Percentiles rank a stretch among this genome's conserved stretches.
Evolutionary conservation across 2,797 vertebrate species (phyloP).

Genomic region (Picus viridis): DNA sequence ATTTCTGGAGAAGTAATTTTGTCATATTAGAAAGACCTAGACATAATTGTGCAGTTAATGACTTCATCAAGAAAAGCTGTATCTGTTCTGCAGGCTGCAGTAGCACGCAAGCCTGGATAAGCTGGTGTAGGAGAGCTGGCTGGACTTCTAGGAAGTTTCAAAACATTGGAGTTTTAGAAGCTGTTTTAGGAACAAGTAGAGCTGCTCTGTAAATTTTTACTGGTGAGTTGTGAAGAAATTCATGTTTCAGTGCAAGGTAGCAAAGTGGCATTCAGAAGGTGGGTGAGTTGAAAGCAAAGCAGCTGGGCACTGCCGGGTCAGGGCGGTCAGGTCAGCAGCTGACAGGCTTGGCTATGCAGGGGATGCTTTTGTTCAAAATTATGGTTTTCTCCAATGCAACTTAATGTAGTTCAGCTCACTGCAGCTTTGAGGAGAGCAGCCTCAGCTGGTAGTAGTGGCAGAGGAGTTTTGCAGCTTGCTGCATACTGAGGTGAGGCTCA

Average conservation of each 20-base stretch:
- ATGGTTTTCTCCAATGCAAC: neutral
- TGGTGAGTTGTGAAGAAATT: neutral
- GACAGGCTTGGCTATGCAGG: neutral
- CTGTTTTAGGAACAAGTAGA: neutral
- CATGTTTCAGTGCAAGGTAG: neutral
- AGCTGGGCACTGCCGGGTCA: neutral
- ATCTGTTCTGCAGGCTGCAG: neutral
- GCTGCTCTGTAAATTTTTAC: neutral
- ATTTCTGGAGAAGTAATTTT: conserved; percentile 9
- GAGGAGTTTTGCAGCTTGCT: neutral
- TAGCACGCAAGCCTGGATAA: neutral
- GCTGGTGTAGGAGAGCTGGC: neutral
- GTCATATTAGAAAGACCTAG: neutral
- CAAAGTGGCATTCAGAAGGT: neutral
- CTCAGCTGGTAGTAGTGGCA: neutral
- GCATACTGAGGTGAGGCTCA: fast-evolving
- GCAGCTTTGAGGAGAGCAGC: neutral
- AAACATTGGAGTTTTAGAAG: neutral
- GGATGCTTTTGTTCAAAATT: neutral
- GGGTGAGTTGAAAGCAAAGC: neutral
- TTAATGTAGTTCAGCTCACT: neutral
- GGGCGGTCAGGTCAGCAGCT: neutral
- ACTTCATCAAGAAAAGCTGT: neutral
- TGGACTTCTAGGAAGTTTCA: neutral
- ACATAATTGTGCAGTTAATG: neutral